Base-by-base conservation (phyloP, 2,113 vertebrate species). In the Peromyscus polionotus region DNA sequence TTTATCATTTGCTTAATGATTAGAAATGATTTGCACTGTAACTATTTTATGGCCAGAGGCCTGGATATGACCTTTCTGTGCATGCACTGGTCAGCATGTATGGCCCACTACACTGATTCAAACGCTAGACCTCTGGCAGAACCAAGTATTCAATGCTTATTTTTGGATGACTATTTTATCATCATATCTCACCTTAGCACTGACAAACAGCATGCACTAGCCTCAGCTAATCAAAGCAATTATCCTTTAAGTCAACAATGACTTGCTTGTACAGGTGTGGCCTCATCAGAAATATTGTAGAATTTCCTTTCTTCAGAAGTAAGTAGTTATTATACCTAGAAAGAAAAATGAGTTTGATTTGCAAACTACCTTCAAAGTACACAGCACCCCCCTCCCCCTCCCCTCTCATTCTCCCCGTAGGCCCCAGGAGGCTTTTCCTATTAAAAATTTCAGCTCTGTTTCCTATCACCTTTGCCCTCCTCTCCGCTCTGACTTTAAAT, bases 371-470 rank as follows among this genome's bases (percentile, higher is more conserved):
- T 94, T 89, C 94, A 93, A 33, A 75, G 87, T 45, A 90, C n/a
- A 51, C 67, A 75, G 39, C 65, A 14, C 13, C 59, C 19, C 59
- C 54, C 48, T 17, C 39, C 59, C 48, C 39, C 24, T 48, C 77
- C 28, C 28, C 48, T 76, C 93, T 85, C 28, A 13, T 57, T 39
- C 79, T 88, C 68, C 57, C 79, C 54, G 39, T 73, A 20, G 91
- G 84, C 86, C 85, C 81, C 48, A 22, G 2, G 63, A 95, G 84
- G 73, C 81, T 91, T 97, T 97, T 97, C 83, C 93, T 96, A 95
- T 95, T 97, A 97, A 96, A 97, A 90, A 96, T 95, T 92, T 95
- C 94, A 97, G 96, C 91, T 92, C 86, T 80, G 88, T 83, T 95
- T 97, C 88, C 91, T 85, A 63, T 93, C 83, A 97, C 96, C 96